A percentile compares a stretch with the other conserved stretches of the same genome.
Conservation (phyloP, 2,113 vertebrate genomes). For the Marmota flaviventris region DNA sequence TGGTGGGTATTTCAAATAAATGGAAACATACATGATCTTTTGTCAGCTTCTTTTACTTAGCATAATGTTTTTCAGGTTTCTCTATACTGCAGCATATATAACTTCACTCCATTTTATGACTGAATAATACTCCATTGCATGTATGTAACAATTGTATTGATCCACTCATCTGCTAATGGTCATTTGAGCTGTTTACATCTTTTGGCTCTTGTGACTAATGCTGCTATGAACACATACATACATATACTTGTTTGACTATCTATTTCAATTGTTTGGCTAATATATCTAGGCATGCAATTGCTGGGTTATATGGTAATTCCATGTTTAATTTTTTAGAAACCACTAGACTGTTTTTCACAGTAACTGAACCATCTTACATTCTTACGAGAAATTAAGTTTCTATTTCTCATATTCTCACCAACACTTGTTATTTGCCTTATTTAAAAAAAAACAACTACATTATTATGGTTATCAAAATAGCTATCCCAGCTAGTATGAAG, state of each 20-base stretch:
- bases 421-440: conserved; percentile 25
- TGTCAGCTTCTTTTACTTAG: conserved; percentile 12
- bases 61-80: not conserved
- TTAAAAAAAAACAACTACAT: not conserved
- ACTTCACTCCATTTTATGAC: conserved; percentile 11
- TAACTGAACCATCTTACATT: conserved; percentile 1
- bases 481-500: not conserved
- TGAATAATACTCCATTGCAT: not conserved
- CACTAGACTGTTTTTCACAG: not conserved
- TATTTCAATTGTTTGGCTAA: conserved; percentile 19
- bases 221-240: not conserved
- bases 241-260: not conserved
- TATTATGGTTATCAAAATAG: not conserved
- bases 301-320: conserved; percentile 2
- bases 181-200: not conserved
- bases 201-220: not conserved
- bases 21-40: not conserved
- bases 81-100: not conserved
- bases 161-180: not conserved
- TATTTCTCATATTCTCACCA: conserved; percentile 18
- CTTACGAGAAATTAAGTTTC: not conserved
- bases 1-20: conserved; percentile 43
- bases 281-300: not conserved
- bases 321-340: not conserved
- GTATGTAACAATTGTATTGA: not conserved